Conservation (phyloP, 64 coral and sea anemone genomes). For the Pocillopora damicornis region DNA sequence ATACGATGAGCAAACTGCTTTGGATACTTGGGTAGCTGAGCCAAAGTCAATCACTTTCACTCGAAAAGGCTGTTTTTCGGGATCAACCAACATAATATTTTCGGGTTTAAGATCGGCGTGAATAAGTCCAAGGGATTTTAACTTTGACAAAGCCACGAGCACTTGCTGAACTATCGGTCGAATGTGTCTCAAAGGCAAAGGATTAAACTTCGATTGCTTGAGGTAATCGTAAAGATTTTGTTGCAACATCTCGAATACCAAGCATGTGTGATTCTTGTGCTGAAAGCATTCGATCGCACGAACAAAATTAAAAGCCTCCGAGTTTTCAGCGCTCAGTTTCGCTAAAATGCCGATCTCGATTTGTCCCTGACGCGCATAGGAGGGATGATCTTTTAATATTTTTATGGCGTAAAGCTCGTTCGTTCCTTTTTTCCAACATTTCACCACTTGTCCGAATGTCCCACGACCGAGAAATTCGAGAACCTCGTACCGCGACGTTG, state of each 20-base stretch:
- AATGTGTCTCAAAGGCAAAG: slow-evolving; percentile 80
- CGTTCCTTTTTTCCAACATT: slow-evolving; percentile 99
- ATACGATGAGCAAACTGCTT: slow-evolving; percentile 95
- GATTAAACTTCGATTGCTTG: slow-evolving; percentile 97
- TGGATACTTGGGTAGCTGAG: slow-evolving; percentile 93
- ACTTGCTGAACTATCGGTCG: slow-evolving; percentile 98
- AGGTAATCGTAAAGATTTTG: slow-evolving; percentile 97
- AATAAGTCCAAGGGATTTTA: slow-evolving; percentile 85
- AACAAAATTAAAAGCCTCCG: slow-evolving; percentile 96
- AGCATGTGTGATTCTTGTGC: slow-evolving; percentile 91
- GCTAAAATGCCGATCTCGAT: slow-evolving; percentile 97
- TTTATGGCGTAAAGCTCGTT: slow-evolving; percentile 95
- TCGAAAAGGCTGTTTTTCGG: slow-evolving; percentile 89
- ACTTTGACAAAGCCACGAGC: slow-evolving; percentile 83
- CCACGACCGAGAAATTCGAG: slow-evolving; percentile 97
- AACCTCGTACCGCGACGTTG: slow-evolving; percentile 88
- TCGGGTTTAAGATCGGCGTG: slow-evolving; percentile 98
- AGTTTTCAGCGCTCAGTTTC: slow-evolving; percentile 90
- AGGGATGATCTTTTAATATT: slow-evolving; percentile 97
- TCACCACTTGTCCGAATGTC: slow-evolving; percentile 96
- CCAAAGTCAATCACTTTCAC: slow-evolving; percentile 99
- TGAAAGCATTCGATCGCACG: slow-evolving; percentile 98
- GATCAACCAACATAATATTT: slow-evolving; percentile 97
- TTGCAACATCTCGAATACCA: slow-evolving; percentile 95
- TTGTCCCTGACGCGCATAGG: slow-evolving; percentile 94